Percentiles rank a stretch among this genome's conserved stretches.
Conservation (phyloP, 2,113 vertebrate genomes). For the Patagioenas fasciata region DNA sequence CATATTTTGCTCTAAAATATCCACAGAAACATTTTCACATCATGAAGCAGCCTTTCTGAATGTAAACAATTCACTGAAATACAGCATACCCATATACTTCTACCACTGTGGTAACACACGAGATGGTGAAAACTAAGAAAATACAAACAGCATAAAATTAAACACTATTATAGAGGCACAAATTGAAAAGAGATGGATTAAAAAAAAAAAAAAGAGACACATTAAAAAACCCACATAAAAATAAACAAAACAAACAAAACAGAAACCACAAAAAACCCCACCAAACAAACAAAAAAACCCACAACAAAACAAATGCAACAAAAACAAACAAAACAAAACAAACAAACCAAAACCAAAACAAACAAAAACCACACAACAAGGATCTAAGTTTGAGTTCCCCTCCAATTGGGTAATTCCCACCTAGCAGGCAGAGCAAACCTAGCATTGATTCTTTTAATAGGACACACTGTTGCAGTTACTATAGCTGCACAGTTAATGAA, state of each 20-base stretch:
- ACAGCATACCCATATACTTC: neutral
- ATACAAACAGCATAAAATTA: neutral
- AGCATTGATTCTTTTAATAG: neutral
- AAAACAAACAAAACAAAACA: neutral
- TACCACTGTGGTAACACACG: neutral
- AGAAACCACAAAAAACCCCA: too few relatives aligned
- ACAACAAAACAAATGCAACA: too few relatives aligned
- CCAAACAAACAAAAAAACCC: too few relatives aligned
- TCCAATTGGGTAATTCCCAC: neutral
- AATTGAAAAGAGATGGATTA: neutral
- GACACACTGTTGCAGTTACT: neutral
- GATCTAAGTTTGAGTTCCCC: neutral
- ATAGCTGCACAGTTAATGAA: neutral
- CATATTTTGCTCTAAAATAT: neutral
- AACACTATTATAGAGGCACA: neutral
- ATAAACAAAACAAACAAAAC: too few relatives aligned
- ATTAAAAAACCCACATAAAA: too few relatives aligned
- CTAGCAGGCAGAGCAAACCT: neutral
- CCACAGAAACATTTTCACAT: neutral
- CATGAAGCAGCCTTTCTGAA: neutral
- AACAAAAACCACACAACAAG: neutral
- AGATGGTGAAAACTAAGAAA: neutral
- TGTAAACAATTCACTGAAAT: neutral
- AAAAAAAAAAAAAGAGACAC: neutral
- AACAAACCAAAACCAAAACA: too few relatives aligned